Evolutionary conservation across 2,888 invertebrate species (phyloP).

Genomic region (Cyclophora punctaria): DNA sequence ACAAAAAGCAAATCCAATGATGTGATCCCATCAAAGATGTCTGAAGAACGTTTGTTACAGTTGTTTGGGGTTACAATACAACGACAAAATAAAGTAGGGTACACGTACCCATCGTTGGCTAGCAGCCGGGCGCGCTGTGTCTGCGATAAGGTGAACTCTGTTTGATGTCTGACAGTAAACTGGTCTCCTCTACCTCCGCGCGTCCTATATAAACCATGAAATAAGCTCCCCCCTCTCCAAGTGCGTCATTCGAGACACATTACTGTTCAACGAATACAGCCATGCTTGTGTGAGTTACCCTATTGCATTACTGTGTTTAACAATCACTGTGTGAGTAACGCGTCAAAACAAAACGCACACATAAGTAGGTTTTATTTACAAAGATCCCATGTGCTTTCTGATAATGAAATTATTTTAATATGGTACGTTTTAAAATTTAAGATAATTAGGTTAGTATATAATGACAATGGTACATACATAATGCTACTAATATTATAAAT

Average conservation of each 20-base stretch:
- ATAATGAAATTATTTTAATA: too few species aligned
- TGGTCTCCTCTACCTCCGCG: slow-evolving; percentile 45
- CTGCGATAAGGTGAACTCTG: slow-evolving; percentile 34
- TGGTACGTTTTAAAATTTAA: too few species aligned
- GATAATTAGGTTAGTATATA: too few species aligned
- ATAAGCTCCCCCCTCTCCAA: slow-evolving; percentile 27
- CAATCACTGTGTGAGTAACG: slow-evolving; percentile 18
- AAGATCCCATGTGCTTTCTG: too few species aligned
- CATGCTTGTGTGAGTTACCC: slow-evolving; percentile 14
- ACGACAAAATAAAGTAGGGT: slow-evolving; percentile 17
- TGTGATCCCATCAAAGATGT: too few species aligned
- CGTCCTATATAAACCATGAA: slow-evolving; percentile 57
- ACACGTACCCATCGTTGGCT: slow-evolving; percentile 59
- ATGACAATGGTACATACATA: too few species aligned
- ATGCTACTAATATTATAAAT: too few species aligned
- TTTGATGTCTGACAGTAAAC: slow-evolving; percentile 61
- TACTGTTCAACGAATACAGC: slow-evolving; percentile 6
- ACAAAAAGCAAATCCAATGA: too few species aligned
- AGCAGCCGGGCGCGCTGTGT: slow-evolving; percentile 34
- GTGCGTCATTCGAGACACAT: slow-evolving; percentile 48
- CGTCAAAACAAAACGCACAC: slow-evolving; percentile 33
- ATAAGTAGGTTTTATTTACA: not conserved
- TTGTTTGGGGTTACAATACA: too few species aligned
- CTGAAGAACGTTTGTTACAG: too few species aligned
- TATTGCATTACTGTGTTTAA: slow-evolving; percentile 17